phyloP scores from a whole-genome alignment of 2,113 vertebrate species.

The Pseudorasbora parva region DNA sequence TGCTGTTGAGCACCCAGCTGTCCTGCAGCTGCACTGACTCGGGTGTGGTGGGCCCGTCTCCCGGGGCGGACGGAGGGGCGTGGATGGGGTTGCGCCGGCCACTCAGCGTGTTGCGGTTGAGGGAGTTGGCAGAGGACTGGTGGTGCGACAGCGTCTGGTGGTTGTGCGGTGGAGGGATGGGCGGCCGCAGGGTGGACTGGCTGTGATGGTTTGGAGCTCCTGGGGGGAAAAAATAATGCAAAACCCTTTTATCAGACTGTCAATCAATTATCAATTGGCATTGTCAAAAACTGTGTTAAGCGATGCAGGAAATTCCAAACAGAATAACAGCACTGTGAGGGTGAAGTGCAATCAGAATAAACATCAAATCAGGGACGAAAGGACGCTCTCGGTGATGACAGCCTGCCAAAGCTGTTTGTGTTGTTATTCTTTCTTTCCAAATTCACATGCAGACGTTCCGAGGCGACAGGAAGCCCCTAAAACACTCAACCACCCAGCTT shows the following conservation, averaged over 20 bases:
- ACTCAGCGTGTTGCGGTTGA: conserved; percentile 95
- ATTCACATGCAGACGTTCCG: conserved; percentile 22
- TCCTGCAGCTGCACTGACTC: conserved; percentile 99
- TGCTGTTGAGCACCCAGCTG: conserved; percentile 99
- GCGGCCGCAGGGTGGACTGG: conserved; percentile 93
- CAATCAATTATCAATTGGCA: conserved; percentile 35
- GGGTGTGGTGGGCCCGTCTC: conserved; percentile 93
- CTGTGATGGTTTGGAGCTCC: conserved; percentile 95
- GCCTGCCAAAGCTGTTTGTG: conserved; percentile 43
- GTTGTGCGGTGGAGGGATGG: conserved; percentile 95
- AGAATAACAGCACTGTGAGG: conserved; percentile 30
- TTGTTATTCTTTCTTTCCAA: conserved; percentile 34
- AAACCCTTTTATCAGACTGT: conserved; percentile 22
- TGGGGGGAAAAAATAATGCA: conserved; percentile 64
- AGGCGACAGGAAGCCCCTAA: conserved; percentile 27
- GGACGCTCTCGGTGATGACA: conserved; percentile 28
- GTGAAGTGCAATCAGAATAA: conserved; percentile 46
- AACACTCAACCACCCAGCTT: conserved; percentile 32
- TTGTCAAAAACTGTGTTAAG: conserved; percentile 20
- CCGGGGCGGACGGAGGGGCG: conserved; percentile 84
- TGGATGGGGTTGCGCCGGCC: conserved; percentile 94
- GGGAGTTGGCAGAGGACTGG: conserved; percentile 94
- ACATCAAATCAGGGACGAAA: conserved; percentile 43
- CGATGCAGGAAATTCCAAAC: conserved; percentile 16
- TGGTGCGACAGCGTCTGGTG: conserved; percentile 95